These are phyloP conservation scores for Daphoenositta chrysoptera DNA, from an alignment of 2,113 vertebrate genomes.

Conservation along the genomic window DNA sequence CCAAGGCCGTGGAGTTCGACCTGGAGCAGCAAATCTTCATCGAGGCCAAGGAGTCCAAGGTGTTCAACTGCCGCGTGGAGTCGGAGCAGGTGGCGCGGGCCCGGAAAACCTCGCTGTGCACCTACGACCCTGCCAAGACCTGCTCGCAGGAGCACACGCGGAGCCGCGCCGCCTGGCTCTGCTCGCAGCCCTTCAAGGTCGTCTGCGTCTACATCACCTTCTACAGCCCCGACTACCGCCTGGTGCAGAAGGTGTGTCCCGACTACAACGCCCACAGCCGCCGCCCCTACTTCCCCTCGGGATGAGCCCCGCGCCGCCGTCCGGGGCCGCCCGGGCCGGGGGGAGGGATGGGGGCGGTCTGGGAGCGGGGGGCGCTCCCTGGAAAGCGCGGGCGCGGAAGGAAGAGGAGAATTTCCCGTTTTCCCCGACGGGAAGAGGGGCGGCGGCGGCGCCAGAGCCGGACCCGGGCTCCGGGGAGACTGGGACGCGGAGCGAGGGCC, in stretches of 20 bases:
- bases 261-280: constrained; percentile 94
- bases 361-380: not conserved
- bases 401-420: not conserved
- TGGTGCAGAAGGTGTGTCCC: constrained; percentile 97
- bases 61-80: constrained; percentile 97
- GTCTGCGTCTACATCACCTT: constrained; percentile 98
- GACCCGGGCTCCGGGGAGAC: not conserved
- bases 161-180: constrained; percentile 94
- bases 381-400: not conserved
- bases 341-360: not conserved
- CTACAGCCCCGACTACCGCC: constrained; percentile 95
- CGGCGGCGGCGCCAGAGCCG: not conserved
- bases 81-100: constrained; percentile 93
- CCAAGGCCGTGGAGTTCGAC: constrained; percentile 93
- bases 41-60: constrained; percentile 97
- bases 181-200: constrained; percentile 94
- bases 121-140: constrained; percentile 92
- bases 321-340: not conserved
- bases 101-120: constrained; percentile 91
- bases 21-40: constrained; percentile 94
- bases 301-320: constrained; percentile 63
- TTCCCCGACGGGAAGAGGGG: not conserved
- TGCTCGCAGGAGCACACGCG: constrained; percentile 95
- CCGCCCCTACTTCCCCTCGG: constrained; percentile 91
- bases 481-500: not conserved